phyloP scores from a whole-genome alignment of 2,113 vertebrate genomes.

The Myrmecophaga tridactyla region DNA sequence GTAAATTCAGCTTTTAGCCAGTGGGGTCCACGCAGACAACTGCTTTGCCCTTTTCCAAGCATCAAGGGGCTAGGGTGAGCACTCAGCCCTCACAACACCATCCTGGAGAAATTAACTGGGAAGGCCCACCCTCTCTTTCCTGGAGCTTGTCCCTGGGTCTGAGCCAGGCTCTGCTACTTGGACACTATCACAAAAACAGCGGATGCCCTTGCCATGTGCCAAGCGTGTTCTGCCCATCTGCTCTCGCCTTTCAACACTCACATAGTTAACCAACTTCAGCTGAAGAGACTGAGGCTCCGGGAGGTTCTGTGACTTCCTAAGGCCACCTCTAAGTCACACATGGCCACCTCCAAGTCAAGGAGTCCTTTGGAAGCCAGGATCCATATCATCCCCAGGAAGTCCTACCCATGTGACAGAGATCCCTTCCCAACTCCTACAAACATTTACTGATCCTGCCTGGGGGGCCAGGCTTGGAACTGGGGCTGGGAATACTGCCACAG shows the following conservation, averaged over 20 bases:
- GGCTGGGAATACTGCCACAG: neutral
- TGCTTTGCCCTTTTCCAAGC: neutral
- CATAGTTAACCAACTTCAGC: neutral
- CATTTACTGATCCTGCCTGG: neutral
- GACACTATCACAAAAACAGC: neutral
- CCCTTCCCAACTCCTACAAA: neutral
- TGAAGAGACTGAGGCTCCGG: neutral
- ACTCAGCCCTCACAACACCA: neutral
- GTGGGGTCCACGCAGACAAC: neutral
- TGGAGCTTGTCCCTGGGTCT: neutral
- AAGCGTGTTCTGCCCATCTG: neutral
- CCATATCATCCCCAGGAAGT: neutral
- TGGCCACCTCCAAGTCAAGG: neutral
- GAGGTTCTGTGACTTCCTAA: neutral
- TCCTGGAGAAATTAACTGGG: neutral
- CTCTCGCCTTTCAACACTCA: neutral
- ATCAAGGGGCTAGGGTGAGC: too few species aligned
- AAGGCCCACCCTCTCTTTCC: neutral
- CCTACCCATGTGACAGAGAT: neutral
- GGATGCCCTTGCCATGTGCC: neutral
- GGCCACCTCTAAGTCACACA: neutral
- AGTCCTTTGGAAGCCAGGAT: neutral
- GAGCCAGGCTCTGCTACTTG: neutral
- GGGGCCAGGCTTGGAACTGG: neutral
- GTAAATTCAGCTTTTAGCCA: neutral